Conservation (phyloP, 1,140 invertebrate genomes). For the Heliconius himera region DNA sequence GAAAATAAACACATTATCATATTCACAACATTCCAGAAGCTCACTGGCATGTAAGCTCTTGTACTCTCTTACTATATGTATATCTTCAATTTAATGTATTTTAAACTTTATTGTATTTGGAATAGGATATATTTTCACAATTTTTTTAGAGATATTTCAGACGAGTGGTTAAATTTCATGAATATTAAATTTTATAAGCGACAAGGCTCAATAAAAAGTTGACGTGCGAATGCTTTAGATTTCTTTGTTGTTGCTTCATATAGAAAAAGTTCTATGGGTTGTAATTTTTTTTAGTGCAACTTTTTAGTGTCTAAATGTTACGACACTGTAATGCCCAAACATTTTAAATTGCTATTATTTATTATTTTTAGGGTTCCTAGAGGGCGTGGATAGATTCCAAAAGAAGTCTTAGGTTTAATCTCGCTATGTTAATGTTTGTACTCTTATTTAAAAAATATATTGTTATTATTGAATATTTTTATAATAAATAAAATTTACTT, state of each 20-base stretch:
- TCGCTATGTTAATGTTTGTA: too few relatives aligned
- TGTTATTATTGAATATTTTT: too few relatives aligned
- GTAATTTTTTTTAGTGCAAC: background rate
- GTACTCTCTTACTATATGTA: background rate
- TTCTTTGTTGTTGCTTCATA: background rate
- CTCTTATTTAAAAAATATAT: too few relatives aligned
- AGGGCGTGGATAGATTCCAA: too few relatives aligned
- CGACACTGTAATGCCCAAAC: background rate
- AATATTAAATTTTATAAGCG: slow-evolving; percentile 28
- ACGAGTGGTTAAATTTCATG: slow-evolving; percentile 1
- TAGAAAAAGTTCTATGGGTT: background rate
- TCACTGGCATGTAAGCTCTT: slow-evolving; percentile 12
- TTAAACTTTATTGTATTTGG: background rate
- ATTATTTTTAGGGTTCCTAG: too few relatives aligned
- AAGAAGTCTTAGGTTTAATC: too few relatives aligned
- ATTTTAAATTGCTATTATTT: background rate
- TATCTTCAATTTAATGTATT: background rate
- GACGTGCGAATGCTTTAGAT: background rate
- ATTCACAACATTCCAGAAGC: slow-evolving; percentile 17
- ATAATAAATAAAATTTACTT: background rate
- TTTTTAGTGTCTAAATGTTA: background rate
- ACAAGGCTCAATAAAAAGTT: slow-evolving; percentile 1
- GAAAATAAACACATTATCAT: slow-evolving; percentile 9
- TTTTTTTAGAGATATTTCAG: background rate
- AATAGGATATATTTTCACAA: background rate